Percentiles rank a stretch among this genome's conserved stretches.
phyloP scores from a whole-genome alignment of 2,113 vertebrate genomes.

The Callipepla californica region DNA sequence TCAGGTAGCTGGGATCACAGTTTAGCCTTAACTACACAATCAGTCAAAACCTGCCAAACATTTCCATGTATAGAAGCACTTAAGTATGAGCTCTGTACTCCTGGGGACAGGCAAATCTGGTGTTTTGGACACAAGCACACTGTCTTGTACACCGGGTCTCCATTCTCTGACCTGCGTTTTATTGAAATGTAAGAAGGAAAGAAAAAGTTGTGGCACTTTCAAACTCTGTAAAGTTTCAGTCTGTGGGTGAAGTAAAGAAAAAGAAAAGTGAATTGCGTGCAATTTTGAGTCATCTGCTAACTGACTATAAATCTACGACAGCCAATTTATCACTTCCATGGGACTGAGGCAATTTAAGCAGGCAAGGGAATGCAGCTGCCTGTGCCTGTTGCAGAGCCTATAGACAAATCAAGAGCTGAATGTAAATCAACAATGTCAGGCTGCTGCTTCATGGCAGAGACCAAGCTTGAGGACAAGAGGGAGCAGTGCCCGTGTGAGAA shows the following conservation, averaged over 20 bases:
- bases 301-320: slow-evolving; percentile 32
- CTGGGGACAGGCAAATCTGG: not conserved
- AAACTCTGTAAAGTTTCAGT: not conserved
- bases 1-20: not conserved
- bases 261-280: not conserved
- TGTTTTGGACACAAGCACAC: rapidly evolving
- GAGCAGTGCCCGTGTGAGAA: rapidly evolving
- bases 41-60: not conserved
- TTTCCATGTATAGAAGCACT: not conserved
- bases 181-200: not conserved
- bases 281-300: slow-evolving; percentile 50
- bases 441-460: not conserved
- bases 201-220: slow-evolving; percentile 6
- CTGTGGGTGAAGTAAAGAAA: slow-evolving; percentile 40
- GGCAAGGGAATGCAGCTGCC: slow-evolving; percentile 13
- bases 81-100: not conserved
- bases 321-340: slow-evolving; percentile 24
- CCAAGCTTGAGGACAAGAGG: not conserved
- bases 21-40: not conserved
- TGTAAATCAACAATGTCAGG: not conserved
- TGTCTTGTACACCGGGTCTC: not conserved
- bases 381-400: not conserved
- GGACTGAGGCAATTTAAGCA: not conserved
- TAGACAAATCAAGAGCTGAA: not conserved
- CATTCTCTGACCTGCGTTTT: not conserved